phyloP scores from a whole-genome alignment of 1,140 invertebrate species.

The Hypsibius dujardini region DNA sequence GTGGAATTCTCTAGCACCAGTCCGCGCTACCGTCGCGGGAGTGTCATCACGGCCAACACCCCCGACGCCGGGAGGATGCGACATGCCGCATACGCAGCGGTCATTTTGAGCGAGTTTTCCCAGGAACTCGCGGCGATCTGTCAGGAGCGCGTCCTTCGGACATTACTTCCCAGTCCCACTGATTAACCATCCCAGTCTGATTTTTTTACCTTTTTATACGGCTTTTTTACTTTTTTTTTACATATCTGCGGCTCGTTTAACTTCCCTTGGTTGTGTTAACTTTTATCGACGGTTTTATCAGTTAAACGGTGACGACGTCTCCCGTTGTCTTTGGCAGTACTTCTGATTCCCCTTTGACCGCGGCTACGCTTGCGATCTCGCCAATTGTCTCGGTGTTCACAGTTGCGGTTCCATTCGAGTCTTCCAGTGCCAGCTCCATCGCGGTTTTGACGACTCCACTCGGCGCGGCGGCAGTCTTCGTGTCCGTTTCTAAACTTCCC shows the following conservation, averaged over 20 bases:
- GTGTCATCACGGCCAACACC: not conserved
- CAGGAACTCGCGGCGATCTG: conserved; percentile 3
- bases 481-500: not conserved
- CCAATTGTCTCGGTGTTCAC: not conserved
- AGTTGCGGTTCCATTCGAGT: not conserved
- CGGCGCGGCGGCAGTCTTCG: too few species aligned
- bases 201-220: not conserved
- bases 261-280: not conserved
- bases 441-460: too few species aligned
- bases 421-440: not conserved
- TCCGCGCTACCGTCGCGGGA: not conserved
- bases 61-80: not conserved
- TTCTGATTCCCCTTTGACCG: too few species aligned
- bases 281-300: conserved; percentile 1
- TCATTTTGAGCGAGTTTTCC: conserved; percentile 1
- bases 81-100: not conserved
- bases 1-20: not conserved
- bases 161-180: not conserved
- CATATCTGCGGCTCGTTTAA: not conserved
- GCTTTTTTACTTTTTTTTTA: not conserved
- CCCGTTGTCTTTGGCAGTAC: not conserved
- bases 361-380: too few species aligned
- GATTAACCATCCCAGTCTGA: not conserved
- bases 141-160: not conserved
- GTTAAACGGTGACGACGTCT: not conserved